Evolutionary conservation across 2,888 invertebrate genomes (phyloP), one percentile per base, ranked within the genome.

Genomic region (Plagiodera versicolora): DNA sequence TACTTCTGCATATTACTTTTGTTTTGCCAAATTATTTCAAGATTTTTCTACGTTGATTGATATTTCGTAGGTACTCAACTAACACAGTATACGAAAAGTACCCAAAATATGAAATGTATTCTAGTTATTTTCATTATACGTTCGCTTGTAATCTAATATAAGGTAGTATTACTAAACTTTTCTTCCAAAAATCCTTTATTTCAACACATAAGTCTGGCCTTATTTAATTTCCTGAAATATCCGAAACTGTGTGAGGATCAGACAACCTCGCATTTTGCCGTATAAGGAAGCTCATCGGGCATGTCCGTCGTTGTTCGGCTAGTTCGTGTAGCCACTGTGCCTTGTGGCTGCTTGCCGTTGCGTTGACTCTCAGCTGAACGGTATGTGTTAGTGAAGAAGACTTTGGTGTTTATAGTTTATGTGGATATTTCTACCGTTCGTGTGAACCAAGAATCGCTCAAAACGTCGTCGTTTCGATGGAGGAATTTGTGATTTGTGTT

Each of bases 351-450:
- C 64, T 67, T 66, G 71, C 69, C 66, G 69, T 65, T 68, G 63
- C 66, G 69, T 65, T 68, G 63, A 70, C 68, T 70, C 47, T 67
- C 70, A 67, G 70, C 71, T 67, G 71, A 71, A 67, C 67, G 70
- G 72, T 70, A 72, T 70, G 72, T 70, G 70, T 63, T 68, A 72
- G 67, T 67, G 65, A 68, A 69, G 66, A 63, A 67, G 68, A 69
- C 65, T 72, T 72, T 67, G 58, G 68, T 72, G 71, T 67, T 68
- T 70, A 70, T 69, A 67, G 67, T 68, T 64, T 53, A 11, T 62
- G 65, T 24, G 24, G 6, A 24, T 66, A 68, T 69, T 65, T 68
- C 61, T 65, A 58, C 65, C 61, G 60, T 67, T 62, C 61, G 55
- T 63, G 69, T 66, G 65, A 62, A 24, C 24, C 65, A 69, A 68